Conservation (phyloP, 2,797 vertebrate genomes). For the Xiphophorus birchmanni region DNA sequence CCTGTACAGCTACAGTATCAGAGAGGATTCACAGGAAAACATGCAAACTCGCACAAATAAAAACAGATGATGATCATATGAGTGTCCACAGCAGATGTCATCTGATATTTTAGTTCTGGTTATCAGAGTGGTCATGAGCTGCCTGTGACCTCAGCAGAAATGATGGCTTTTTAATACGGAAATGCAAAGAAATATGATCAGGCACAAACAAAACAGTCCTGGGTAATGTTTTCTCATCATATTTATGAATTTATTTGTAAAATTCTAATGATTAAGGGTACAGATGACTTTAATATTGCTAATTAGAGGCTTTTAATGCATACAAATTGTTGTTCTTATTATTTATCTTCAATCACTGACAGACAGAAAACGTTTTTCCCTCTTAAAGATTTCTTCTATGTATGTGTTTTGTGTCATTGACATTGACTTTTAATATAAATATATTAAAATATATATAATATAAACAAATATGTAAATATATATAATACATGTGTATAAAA, state of each 20-base stretch:
- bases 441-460: too few species aligned
- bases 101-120: slow-evolving; percentile 27
- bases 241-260: background rate
- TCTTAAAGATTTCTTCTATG: background rate
- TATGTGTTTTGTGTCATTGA: background rate
- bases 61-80: slow-evolving; percentile 34
- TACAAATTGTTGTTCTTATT: background rate
- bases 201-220: background rate
- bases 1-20: slow-evolving; percentile 56
- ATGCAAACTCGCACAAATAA: slow-evolving; percentile 28
- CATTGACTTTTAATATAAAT: too few species aligned
- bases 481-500: too few species aligned
- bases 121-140: slow-evolving; percentile 1
- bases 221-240: background rate
- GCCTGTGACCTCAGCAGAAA: background rate
- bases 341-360: background rate
- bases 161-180: background rate
- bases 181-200: background rate
- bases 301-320: background rate
- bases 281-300: background rate
- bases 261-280: background rate
- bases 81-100: background rate
- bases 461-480: too few species aligned
- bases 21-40: slow-evolving; percentile 42
- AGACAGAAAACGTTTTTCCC: background rate